Evolutionary conservation across 2,113 vertebrate species (phyloP), one percentile per base, ranked within the genome.

Genomic region (Phaethon lepturus): DNA sequence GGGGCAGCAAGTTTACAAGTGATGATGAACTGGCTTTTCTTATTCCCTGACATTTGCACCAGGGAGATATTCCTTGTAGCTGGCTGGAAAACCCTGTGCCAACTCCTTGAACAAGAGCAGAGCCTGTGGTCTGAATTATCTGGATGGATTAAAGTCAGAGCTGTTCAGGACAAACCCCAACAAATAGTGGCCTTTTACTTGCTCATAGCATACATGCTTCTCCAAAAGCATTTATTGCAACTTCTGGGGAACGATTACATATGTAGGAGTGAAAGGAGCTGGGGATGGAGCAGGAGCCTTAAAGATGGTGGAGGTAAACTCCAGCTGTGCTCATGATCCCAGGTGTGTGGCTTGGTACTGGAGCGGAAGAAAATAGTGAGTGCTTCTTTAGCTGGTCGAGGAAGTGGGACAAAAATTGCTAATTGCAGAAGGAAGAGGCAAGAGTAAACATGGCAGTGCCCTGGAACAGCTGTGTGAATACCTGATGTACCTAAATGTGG

Each of bases 171-270:
- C 9, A 63, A 69, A 52, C 10, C n/a, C 24, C 5, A 6, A 0
- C 8, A 23, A 73, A 12, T 0, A 35, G 16, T 1, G 67, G 38
- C 16, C 17, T 35, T 66, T 62, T 35, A 26, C 24, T 18, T 62
- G 9, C 23, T 90, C 8, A 0, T 28, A 28, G 4, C 4, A 2
- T 17, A 9, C 2, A 0, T 7, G 3, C 11, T 3, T 10, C 35
- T 75, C 33, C 10, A 16, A 25, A 67, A 52, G 60, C 24, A 11
- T 45, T 49, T 83, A 26, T 23, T 62, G 13, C 12, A 23, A 6
- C 6, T 44, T 62, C 12, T 19, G 1, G 33, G 55, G 4, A 9
- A 4, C 12, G 10, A 11, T 35, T 44, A 9, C 3, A 2, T 8
- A 7, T 1, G 7, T 14, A 44, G 24, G 49, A 35, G 60, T 68